Percentiles rank a stretch among this genome's conserved stretches.
Conservation (phyloP, 2,113 vertebrate species). For the Upupa epops region DNA sequence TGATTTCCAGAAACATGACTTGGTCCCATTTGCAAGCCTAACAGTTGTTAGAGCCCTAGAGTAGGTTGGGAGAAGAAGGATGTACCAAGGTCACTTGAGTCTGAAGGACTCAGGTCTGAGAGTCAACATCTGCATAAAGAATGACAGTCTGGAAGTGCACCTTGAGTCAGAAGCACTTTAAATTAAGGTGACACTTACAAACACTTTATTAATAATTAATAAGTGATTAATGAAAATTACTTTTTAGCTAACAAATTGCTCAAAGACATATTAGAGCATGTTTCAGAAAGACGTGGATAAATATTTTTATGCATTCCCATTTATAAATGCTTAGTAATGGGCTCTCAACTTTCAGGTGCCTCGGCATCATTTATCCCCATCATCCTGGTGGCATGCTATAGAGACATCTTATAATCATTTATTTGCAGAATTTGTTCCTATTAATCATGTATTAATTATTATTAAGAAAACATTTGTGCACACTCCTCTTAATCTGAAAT, state of each 20-base stretch:
- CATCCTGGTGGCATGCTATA: slow-evolving; percentile 28
- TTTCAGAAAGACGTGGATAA: slow-evolving; percentile 64
- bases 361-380: slow-evolving; percentile 49
- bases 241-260: slow-evolving; percentile 67
- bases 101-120: not conserved
- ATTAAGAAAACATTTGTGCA: slow-evolving; percentile 68
- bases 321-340: slow-evolving; percentile 67
- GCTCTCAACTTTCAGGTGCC: slow-evolving; percentile 69
- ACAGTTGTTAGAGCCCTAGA: not conserved
- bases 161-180: slow-evolving; percentile 39
- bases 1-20: slow-evolving; percentile 30
- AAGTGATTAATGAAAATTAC: slow-evolving; percentile 68
- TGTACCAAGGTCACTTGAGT: slow-evolving; percentile 39
- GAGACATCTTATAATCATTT: slow-evolving; percentile 52
- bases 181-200: slow-evolving; percentile 60
- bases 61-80: not conserved
- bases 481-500: slow-evolving; percentile 37
- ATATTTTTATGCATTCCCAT: slow-evolving; percentile 66
- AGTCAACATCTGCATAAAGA: not conserved
- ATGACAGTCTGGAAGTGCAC: not conserved
- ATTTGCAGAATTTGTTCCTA: slow-evolving; percentile 61
- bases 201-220: slow-evolving; percentile 74
- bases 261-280: slow-evolving; percentile 18
- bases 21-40: not conserved
- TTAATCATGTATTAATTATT: slow-evolving; percentile 70